Evolutionary conservation across 2,888 invertebrate species (phyloP), one percentile per base, ranked within the genome.

Genomic region (Callinectes sapidus): DNA sequence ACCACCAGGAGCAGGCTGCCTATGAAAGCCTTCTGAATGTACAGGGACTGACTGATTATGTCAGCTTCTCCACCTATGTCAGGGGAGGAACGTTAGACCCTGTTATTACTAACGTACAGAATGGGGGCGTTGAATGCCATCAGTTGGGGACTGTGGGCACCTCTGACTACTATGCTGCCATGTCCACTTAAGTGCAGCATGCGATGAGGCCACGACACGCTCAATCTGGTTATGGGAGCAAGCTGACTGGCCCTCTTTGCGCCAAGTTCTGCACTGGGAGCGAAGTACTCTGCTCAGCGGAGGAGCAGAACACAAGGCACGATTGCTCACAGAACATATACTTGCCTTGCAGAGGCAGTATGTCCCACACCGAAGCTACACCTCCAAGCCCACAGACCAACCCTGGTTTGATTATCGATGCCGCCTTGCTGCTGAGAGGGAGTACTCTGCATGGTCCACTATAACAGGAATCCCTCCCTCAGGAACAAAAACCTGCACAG

Each of bases 31-130:
- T 87, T 32, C 87, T 87, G 87, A 42, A 10, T 35, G 39, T 16
- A 18, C 87, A 87, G 87, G 42, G 39, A 16, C 39, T 87, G 87
- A 39, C 39, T 18, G 87, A 87, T 87, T 13, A 87, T 87, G 87
- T n/a, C n/a, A n/a, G n/a, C n/a, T n/a, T n/a, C n/a, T n/a, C n/a
- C n/a, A n/a, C n/a, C n/a, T n/a, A n/a, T 35, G 8, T 39, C 32
- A 32, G 18, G 42, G 39, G n/a, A n/a, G 35, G 87, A n/a, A n/a
- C 16, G 39, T 42, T 87, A 42, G 87, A 42, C 16, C 42, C 39
- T 16, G 39, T 87, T 42, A 87, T 32, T 16, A 39, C 87, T 32
- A n/a, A 42, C 87, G 8, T 87, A 35, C 28, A 87, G 87, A 42
- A 87, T 16, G 14, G 16, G 32, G 39, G 8, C 39, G 87, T 87